Evolutionary conservation across 2,113 vertebrate species (phyloP).

Genomic region (Dipodomys merriami): DNA sequence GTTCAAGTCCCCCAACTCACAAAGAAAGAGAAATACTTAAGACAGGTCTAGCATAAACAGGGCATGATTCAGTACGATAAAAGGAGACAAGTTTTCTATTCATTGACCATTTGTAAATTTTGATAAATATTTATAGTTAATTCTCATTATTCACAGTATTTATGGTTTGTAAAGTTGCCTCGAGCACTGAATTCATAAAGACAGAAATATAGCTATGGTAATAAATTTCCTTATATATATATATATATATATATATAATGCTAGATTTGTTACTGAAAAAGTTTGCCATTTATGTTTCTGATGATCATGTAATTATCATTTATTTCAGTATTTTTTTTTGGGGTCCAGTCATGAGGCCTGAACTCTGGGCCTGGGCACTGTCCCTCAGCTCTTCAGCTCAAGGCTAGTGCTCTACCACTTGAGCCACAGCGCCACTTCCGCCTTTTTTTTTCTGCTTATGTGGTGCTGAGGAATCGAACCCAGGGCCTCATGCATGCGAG

Average conservation of each 20-base stretch:
- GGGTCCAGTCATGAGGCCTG: too few relatives aligned
- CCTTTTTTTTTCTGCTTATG: too few relatives aligned
- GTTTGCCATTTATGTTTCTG: background rate
- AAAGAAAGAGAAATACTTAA: background rate
- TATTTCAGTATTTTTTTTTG: too few relatives aligned
- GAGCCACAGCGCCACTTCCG: too few relatives aligned
- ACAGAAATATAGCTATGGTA: background rate
- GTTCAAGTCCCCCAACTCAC: too few relatives aligned
- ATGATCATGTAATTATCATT: background rate
- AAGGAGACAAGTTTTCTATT: background rate
- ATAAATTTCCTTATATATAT: background rate
- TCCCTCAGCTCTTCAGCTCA: too few relatives aligned
- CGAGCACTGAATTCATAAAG: conserved; percentile 6
- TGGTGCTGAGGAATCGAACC: too few relatives aligned
- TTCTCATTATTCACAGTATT: background rate
- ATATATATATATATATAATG: background rate
- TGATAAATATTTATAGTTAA: background rate
- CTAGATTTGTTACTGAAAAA: background rate
- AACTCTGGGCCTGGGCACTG: too few relatives aligned
- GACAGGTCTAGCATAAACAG: background rate
- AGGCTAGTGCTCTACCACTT: too few relatives aligned
- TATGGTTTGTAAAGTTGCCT: background rate
- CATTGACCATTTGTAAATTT: background rate
- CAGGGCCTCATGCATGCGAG: too few relatives aligned
- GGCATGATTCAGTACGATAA: background rate